Percentiles rank a stretch among this genome's conserved stretches.
Conservation (phyloP, 2,113 vertebrate species). For the Scalopus aquaticus region DNA sequence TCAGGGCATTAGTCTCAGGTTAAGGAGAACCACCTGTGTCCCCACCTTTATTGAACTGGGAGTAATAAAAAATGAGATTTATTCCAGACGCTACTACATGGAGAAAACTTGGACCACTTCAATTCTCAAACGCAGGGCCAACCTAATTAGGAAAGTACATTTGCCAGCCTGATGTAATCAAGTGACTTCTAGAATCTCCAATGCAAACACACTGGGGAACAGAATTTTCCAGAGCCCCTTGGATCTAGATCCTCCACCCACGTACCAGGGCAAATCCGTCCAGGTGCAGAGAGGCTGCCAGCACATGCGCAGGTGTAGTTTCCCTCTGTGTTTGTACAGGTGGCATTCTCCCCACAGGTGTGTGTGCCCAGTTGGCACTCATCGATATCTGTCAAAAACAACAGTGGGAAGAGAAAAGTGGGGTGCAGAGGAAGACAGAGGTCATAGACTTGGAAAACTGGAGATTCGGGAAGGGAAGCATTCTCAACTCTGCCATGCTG, state of each 20-base stretch:
- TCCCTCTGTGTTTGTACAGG: slow-evolving; percentile 87
- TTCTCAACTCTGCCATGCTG: background rate
- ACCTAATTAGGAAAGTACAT: background rate
- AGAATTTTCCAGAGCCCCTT: background rate
- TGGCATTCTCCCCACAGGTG: slow-evolving; percentile 83
- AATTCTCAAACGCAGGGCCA: slow-evolving; percentile 13
- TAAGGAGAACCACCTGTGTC: slow-evolving; percentile 26
- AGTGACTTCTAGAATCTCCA: background rate
- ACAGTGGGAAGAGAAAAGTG: background rate
- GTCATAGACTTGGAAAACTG: background rate
- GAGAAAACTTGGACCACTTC: background rate
- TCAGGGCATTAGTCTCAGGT: background rate
- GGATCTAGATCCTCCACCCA: background rate
- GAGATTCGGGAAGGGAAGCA: background rate
- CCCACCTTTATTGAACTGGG: background rate
- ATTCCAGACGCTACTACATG: background rate
- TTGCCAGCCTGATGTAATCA: background rate
- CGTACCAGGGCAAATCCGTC: slow-evolving; percentile 81
- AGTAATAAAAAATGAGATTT: slow-evolving; percentile 13
- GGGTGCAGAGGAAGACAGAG: background rate
- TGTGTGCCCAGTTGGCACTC: slow-evolving; percentile 85
- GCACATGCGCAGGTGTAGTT: slow-evolving; percentile 83
- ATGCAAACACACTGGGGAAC: background rate
- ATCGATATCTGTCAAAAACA: slow-evolving; percentile 85
- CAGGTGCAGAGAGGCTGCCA: slow-evolving; percentile 75